Evolutionary conservation across 2,797 vertebrate genomes (phyloP).

Genomic region (Girardinus metallicus): DNA sequence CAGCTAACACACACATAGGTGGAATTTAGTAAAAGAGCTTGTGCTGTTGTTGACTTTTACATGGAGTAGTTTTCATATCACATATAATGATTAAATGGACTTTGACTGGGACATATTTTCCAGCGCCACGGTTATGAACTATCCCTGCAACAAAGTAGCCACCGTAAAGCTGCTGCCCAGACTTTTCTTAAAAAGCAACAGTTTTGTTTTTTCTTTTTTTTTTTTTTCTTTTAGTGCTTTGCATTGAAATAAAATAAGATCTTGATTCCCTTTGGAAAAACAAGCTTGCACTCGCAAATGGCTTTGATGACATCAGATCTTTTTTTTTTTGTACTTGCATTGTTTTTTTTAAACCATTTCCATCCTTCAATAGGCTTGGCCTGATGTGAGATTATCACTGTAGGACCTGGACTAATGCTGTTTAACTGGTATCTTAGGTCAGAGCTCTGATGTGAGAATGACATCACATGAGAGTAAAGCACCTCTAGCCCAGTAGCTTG

Average conservation of each 20-base stretch:
- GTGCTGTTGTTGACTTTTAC: background rate
- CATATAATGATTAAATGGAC: background rate
- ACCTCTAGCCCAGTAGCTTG: background rate
- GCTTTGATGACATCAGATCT: background rate
- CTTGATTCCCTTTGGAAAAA: background rate
- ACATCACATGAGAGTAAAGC: background rate
- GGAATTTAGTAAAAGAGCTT: background rate
- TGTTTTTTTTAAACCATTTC: background rate
- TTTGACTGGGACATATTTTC: conserved; percentile 5
- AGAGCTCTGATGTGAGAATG: background rate
- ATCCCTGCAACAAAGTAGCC: background rate
- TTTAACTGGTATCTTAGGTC: background rate
- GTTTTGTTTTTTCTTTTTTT: background rate
- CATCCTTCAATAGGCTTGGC: background rate
- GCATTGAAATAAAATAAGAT: background rate
- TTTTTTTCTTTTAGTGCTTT: background rate
- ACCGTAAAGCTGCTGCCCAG: conserved; percentile 8
- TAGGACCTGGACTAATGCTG: background rate
- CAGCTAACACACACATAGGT: background rate
- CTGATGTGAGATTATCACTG: background rate
- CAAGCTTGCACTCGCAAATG: background rate
- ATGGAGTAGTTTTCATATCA: background rate
- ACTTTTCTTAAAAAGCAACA: background rate
- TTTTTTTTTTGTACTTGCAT: background rate
- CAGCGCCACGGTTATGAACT: conserved; percentile 5